Evolutionary conservation across 2,888 invertebrate species (phyloP).

Genomic region (Poecilobothrus nobilitatus): DNA sequence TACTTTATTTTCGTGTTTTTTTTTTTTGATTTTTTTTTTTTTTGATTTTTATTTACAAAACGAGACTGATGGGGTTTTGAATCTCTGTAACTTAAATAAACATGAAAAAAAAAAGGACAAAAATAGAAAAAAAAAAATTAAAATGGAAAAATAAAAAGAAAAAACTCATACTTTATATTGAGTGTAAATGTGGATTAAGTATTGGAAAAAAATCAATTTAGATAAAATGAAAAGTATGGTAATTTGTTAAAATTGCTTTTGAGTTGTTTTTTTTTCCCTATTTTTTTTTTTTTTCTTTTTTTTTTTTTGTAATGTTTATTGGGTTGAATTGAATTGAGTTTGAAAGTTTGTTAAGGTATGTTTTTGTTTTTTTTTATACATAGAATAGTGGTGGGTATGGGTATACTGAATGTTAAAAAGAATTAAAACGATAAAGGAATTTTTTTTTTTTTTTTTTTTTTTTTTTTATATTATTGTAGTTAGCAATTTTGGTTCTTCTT

Average conservation of each 20-base stretch:
- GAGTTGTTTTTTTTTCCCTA: no score
- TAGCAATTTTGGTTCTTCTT: no score
- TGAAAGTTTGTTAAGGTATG: no score
- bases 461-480: no score
- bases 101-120: background rate
- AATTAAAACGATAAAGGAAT: no score
- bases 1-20: no score
- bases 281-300: no score
- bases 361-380: no score
- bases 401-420: no score
- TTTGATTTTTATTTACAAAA: no score
- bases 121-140: background rate
- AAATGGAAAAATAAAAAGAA: background rate
- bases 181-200: slow-evolving; percentile 1
- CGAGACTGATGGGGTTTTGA: background rate
- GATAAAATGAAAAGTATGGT: slow-evolving; percentile 10
- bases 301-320: background rate
- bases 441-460: no score
- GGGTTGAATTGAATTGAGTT: slow-evolving; percentile 1
- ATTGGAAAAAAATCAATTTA: slow-evolving; percentile 10
- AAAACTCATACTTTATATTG: background rate
- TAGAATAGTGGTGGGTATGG: no score
- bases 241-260: slow-evolving; percentile 8
- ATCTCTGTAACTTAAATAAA: background rate
- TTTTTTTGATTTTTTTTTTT: background rate